phyloP scores from a whole-genome alignment of 2,888 invertebrate species.

The Chromoteleia sp. region DNA sequence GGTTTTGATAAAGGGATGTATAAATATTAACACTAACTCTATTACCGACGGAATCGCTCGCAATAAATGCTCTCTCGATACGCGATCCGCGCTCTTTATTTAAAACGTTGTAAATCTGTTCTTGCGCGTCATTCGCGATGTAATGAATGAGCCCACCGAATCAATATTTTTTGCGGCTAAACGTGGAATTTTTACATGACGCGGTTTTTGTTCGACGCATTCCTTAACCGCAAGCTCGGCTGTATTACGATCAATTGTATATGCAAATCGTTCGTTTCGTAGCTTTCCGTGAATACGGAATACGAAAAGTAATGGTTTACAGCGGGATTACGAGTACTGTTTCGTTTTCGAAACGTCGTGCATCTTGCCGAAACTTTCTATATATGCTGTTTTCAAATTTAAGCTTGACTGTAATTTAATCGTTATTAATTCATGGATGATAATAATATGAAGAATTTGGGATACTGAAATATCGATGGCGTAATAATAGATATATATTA shows the following conservation, averaged over 20 bases:
- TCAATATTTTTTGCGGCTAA: slow-evolving; percentile 62
- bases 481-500: too few relatives aligned
- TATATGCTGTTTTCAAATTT: too few relatives aligned
- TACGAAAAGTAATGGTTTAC: slow-evolving; percentile 54
- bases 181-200: slow-evolving; percentile 57
- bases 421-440: too few relatives aligned
- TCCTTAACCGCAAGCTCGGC: slow-evolving; percentile 44
- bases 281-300: slow-evolving; percentile 50
- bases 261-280: slow-evolving; percentile 59
- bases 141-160: slow-evolving; percentile 64
- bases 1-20: slow-evolving; percentile 60
- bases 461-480: too few relatives aligned
- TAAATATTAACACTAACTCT: slow-evolving; percentile 66
- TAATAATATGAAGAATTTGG: too few relatives aligned
- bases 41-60: slow-evolving; percentile 57
- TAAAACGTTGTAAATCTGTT: slow-evolving; percentile 62
- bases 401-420: too few relatives aligned
- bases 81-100: slow-evolving; percentile 61
- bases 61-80: slow-evolving; percentile 58
- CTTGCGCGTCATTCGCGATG: slow-evolving; percentile 51
- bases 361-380: too few relatives aligned
- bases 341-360: too few relatives aligned
- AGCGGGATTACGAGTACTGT: slow-evolving; percentile 48
- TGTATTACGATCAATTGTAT: slow-evolving; percentile 52
- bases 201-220: slow-evolving; percentile 43